Evolutionary conservation across 2,888 invertebrate genomes (phyloP).

Genomic region (Theodoxus fluviatilis): DNA sequence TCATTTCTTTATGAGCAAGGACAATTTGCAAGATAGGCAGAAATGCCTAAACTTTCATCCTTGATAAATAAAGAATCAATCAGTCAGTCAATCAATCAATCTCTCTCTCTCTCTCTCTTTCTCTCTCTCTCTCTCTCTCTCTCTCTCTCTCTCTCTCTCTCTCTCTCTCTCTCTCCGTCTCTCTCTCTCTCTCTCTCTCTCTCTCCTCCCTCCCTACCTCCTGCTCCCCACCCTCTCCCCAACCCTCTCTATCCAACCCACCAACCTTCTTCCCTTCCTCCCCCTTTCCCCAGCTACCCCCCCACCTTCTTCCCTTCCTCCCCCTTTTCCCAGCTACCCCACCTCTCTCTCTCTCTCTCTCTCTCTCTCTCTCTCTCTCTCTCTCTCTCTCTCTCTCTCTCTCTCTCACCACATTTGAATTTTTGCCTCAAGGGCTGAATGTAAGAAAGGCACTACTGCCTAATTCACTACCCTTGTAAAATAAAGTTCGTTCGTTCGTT

Average conservation of each 20-base stretch:
- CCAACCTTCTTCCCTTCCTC: constrained; percentile 14
- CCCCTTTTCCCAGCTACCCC: neutral
- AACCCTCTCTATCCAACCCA: neutral
- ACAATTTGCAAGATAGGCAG: no score
- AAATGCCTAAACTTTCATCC: no score
- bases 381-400: constrained; percentile 6
- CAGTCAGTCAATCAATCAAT: no score
- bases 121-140: constrained; percentile 24
- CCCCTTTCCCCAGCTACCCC: constrained; percentile 14
- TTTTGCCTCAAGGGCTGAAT: no score
- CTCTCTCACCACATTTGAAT: no score
- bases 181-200: constrained; percentile 29
- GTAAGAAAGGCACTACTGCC: no score
- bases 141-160: constrained; percentile 30
- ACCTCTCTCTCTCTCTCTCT: constrained; percentile 6
- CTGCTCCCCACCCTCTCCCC: neutral
- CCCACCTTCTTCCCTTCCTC: neutral
- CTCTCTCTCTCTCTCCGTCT: constrained; percentile 33
- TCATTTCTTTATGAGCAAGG: no score
- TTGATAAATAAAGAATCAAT: no score
- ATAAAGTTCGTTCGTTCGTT: neutral
- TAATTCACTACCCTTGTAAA: no score
- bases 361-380: constrained; percentile 1
- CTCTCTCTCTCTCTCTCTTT: constrained; percentile 17
- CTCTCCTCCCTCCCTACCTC: neutral